A percentile compares a stretch with the other conserved stretches of the same genome.
Conservation (phyloP, 2,888 invertebrate genomes). For the Phyto melanocephala region DNA sequence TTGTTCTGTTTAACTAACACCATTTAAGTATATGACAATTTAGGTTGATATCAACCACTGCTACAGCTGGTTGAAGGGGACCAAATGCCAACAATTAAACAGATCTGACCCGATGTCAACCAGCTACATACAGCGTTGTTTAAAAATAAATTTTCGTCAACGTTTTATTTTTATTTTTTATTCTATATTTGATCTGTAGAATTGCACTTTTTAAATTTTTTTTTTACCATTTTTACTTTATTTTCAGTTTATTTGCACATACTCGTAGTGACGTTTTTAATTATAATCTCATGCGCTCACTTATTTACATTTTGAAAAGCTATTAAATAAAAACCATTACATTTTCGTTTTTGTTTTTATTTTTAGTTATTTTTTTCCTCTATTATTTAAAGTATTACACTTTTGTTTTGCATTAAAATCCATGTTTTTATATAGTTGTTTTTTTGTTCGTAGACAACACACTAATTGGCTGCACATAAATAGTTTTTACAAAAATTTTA, state of each 20-base stretch:
- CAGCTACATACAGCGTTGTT: constrained; percentile 82
- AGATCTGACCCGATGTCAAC: constrained; percentile 86
- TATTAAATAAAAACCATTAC: constrained; percentile 15
- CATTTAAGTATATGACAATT: neutral
- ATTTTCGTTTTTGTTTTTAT: neutral
- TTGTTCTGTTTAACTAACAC: no score
- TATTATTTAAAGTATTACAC: neutral
- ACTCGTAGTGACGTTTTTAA: neutral
- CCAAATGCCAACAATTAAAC: constrained; percentile 81
- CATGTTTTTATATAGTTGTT: neutral
- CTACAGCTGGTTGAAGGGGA: constrained; percentile 90
- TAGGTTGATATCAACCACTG: constrained; percentile 78
- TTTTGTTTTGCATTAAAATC: neutral
- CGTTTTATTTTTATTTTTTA: neutral
- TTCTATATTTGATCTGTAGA: no score
- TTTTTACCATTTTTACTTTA: no score
- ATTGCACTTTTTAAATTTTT: neutral
- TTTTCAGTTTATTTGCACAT: no score
- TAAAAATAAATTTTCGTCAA: neutral
- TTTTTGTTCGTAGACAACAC: neutral
- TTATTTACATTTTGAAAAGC: constrained; percentile 24
- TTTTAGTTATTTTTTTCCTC: neutral
- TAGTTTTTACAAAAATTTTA: neutral
- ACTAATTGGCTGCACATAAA: constrained; percentile 35
- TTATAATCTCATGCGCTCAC: neutral